A percentile compares a stretch with the other conserved stretches of the same genome.
phyloP scores from a whole-genome alignment of 2,888 invertebrate species.

The Cryptus armator region DNA sequence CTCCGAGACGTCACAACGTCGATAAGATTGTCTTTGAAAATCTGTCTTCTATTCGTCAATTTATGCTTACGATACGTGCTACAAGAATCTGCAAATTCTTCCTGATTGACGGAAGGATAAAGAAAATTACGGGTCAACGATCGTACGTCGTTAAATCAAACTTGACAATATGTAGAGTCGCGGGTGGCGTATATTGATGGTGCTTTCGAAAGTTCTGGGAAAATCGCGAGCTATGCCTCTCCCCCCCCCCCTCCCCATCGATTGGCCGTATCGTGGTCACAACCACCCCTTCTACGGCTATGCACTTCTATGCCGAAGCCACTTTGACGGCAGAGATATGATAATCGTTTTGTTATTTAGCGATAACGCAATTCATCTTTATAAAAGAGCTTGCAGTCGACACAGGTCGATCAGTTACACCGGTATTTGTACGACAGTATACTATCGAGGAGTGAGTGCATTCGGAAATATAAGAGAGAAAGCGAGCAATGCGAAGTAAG shows the following conservation, averaged over 20 bases:
- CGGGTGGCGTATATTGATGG: slow-evolving; percentile 20
- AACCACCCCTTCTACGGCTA: slow-evolving; percentile 24
- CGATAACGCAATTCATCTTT: slow-evolving; percentile 73
- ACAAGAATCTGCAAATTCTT: not conserved
- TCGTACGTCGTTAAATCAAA: not conserved
- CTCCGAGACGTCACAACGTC: not conserved
- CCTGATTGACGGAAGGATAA: not conserved
- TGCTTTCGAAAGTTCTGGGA: slow-evolving; percentile 23
- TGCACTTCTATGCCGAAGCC: slow-evolving; percentile 37
- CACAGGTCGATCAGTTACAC: slow-evolving; percentile 54
- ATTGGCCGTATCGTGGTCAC: slow-evolving; percentile 3
- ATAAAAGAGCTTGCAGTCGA: slow-evolving; percentile 70
- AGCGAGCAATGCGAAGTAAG: slow-evolving; percentile 63
- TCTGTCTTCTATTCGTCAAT: not conserved
- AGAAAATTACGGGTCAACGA: not conserved
- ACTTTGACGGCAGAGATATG: slow-evolving; percentile 68
- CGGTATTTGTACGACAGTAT: slow-evolving; percentile 37
- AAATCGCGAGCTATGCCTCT: not conserved
- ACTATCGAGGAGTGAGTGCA: slow-evolving; percentile 5
- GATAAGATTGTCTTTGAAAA: slow-evolving; percentile 4
- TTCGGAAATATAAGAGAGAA: slow-evolving; percentile 38
- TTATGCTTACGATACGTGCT: not conserved
- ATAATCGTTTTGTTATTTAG: slow-evolving; percentile 70
- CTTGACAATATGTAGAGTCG: not conserved
- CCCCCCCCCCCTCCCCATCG: not conserved